Evolutionary conservation across 1,140 invertebrate species (phyloP), one percentile per base, ranked within the genome.

Genomic region (Pseudomyrmex cubaensis): DNA sequence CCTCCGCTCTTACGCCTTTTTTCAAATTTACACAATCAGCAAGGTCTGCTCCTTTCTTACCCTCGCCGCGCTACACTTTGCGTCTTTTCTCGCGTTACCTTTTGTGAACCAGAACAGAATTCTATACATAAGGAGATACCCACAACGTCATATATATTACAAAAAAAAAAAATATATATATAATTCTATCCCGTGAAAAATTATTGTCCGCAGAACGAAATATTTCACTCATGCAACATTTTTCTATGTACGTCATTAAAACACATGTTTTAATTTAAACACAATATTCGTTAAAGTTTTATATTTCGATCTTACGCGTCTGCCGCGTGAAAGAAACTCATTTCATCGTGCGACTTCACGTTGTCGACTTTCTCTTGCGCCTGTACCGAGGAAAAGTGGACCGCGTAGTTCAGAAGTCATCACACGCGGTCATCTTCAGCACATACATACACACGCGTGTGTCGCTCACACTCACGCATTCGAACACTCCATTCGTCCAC

Each of bases 381-480:
- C 80, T 87, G 87, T 89, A 86, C 84, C 75, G 64, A 85, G 84
- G 87, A 87, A 89, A 85, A 83, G 83, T 89, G 83, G 86, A 78
- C 83, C 85, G 90, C 86, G 87, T 90, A 91, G 86, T 90, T 90
- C 89, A 88, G 90, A 82, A 91, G 87, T 87, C 85, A 86, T 85
- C 77, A 64, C 67, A 56, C 17, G 80, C 48, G 83, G 54, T 74
- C 85, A 73, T 86, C 67, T 57, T 57, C 62, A 25, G 57, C 61
- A 61, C 13, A 78, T 0, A 35, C 35, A 35, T 7, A 35, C 72
- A 72, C 10, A n/a, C 50, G 5, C 22, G 46, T 48, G 63, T 15
- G 22, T 54, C 73, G 15, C 46, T 78, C 74, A 84, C 78, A 86
- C 76, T 70, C 67, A 83, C 76, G 76, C 83, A 86, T 3, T 35